These are phyloP conservation scores for Guaruba guarouba DNA, from an alignment of 2,113 vertebrate species.

Conservation along the genomic window DNA sequence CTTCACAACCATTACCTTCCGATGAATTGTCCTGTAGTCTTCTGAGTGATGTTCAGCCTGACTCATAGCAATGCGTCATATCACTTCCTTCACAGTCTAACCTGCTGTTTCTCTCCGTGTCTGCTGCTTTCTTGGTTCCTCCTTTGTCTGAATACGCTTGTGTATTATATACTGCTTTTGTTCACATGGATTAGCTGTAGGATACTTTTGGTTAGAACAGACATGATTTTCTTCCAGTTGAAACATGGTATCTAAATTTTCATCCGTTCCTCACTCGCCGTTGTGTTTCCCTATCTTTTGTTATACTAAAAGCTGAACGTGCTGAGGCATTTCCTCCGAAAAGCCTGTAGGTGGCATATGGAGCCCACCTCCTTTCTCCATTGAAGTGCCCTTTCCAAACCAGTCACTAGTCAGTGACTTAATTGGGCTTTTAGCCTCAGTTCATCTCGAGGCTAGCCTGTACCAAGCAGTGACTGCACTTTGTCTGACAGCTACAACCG, in stretches of 20 bases:
- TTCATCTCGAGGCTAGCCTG: neutral
- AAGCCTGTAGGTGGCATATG: constrained; percentile 37
- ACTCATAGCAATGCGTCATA: neutral
- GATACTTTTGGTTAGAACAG: neutral
- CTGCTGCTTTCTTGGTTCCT: neutral
- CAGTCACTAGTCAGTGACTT: neutral
- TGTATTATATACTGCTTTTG: neutral
- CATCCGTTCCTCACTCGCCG: neutral
- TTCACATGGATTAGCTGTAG: neutral
- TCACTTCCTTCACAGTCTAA: neutral
- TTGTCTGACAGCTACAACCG: neutral
- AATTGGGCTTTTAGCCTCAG: accelerated
- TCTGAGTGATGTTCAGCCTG: neutral
- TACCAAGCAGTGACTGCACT: neutral
- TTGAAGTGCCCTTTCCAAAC: neutral
- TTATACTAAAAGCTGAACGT: neutral
- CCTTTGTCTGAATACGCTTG: neutral
- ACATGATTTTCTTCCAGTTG: neutral
- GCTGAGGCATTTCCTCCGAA: neutral
- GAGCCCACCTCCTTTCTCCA: accelerated
- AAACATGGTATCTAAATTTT: neutral
- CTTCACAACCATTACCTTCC: neutral
- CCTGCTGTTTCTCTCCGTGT: neutral
- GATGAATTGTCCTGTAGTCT: neutral
- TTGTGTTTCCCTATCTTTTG: neutral